phyloP scores from a whole-genome alignment of 1,140 invertebrate species.

The Drosophila murphyi region DNA sequence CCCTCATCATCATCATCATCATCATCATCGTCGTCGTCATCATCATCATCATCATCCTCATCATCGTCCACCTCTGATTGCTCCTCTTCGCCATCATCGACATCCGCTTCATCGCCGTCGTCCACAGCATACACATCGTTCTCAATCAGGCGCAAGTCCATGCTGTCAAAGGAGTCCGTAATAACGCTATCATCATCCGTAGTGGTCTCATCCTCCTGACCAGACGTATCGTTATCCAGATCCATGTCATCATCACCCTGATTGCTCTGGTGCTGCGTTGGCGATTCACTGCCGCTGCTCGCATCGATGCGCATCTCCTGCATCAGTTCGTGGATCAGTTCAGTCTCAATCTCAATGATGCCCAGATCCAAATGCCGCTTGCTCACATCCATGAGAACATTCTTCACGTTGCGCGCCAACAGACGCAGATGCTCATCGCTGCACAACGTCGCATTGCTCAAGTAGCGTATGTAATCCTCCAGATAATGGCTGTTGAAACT shows the following conservation, averaged over 20 bases:
- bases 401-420: slow-evolving; percentile 77
- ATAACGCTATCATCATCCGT: slow-evolving; percentile 76
- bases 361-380: slow-evolving; percentile 71
- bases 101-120: slow-evolving; percentile 62
- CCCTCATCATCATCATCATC: slow-evolving; percentile 40
- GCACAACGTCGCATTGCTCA: slow-evolving; percentile 52
- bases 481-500: slow-evolving; percentile 70
- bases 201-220: slow-evolving; percentile 71
- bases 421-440: slow-evolving; percentile 65
- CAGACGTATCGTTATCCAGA: slow-evolving; percentile 63
- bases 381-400: slow-evolving; percentile 69
- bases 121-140: slow-evolving; percentile 65
- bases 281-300: slow-evolving; percentile 46
- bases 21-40: slow-evolving; percentile 40
- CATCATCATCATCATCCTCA: slow-evolving; percentile 34
- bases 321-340: slow-evolving; percentile 76
- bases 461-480: slow-evolving; percentile 75
- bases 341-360: slow-evolving; percentile 72
- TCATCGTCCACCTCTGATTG: slow-evolving; percentile 33
- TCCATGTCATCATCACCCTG: slow-evolving; percentile 63
- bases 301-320: slow-evolving; percentile 70
- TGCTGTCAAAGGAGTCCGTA: slow-evolving; percentile 72
- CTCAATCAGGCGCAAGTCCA: slow-evolving; percentile 69
- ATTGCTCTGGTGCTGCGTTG: slow-evolving; percentile 53
- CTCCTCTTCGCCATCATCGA: slow-evolving; percentile 59